phyloP scores from a whole-genome alignment of 1,140 invertebrate genomes.

The Tetramorium alpestre region DNA sequence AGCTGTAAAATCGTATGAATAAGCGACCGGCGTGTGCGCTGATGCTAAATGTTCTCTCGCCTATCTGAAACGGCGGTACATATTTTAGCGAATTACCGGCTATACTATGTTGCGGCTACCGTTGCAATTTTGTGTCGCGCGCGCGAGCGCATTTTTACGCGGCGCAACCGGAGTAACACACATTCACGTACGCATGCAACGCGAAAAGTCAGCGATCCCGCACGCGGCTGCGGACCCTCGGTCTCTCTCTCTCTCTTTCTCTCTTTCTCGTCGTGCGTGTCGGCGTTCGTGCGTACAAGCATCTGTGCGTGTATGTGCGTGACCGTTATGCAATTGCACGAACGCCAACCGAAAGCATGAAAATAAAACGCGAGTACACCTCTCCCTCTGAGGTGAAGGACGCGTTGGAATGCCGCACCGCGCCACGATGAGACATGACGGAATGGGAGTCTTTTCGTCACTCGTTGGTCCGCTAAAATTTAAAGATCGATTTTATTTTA shows the following conservation, averaged over 20 bases:
- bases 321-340: constrained; percentile 76
- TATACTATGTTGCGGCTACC: not conserved
- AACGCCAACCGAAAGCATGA: constrained; percentile 72
- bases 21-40: constrained; percentile 4
- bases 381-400: constrained; percentile 70
- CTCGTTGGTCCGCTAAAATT: not conserved
- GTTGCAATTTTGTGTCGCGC: not conserved
- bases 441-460: not conserved
- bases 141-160: constrained; percentile 55
- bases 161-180: not conserved
- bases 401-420: constrained; percentile 63
- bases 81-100: constrained; percentile 28
- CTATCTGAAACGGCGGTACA: constrained; percentile 6
- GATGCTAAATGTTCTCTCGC: constrained; percentile 6
- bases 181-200: not conserved
- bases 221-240: not conserved
- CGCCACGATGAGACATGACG: not conserved
- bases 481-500: not conserved
- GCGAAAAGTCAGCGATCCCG: constrained; percentile 44
- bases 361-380: constrained; percentile 71
- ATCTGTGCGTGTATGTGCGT: constrained; percentile 47
- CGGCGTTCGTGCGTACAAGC: constrained; percentile 9
- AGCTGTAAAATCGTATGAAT: constrained; percentile 49
- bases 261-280: constrained; percentile 18
- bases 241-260: constrained; percentile 1